phyloP scores from a whole-genome alignment of 2,113 vertebrate genomes.

The Lepus timidus region DNA sequence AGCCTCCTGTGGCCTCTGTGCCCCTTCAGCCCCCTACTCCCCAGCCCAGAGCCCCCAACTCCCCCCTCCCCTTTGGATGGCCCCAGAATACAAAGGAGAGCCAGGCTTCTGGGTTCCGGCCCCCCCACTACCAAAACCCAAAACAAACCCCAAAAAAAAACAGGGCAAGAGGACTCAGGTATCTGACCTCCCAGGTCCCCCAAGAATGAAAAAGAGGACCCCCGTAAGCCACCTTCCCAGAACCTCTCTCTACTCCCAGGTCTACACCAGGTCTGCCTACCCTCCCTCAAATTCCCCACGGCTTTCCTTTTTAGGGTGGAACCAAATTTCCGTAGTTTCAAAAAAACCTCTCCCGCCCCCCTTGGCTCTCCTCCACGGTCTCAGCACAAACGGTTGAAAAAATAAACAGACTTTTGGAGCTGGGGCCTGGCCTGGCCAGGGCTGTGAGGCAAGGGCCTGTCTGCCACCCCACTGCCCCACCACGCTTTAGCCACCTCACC shows the following conservation, averaged over 20 bases:
- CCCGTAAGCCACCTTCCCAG: neutral
- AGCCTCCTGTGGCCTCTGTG: constrained; percentile 8
- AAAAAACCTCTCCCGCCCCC: constrained; percentile 73
- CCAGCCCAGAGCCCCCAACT: neutral
- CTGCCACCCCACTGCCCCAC: constrained; percentile 36
- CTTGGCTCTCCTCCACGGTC: constrained; percentile 77
- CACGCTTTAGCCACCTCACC: constrained; percentile 34
- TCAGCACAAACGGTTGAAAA: constrained; percentile 79
- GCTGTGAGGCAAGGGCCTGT: constrained; percentile 46
- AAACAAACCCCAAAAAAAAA: no score
- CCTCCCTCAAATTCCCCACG: neutral
- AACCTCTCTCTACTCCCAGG: neutral
- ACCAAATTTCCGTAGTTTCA: constrained; percentile 83
- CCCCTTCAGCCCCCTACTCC: neutral
- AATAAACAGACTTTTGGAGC: constrained; percentile 81
- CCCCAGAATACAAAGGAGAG: neutral
- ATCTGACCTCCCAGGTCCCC: neutral
- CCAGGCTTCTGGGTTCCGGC: neutral
- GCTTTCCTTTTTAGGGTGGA: constrained; percentile 84
- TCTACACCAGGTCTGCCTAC: constrained; percentile 11
- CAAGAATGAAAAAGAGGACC: neutral
- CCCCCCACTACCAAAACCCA: neutral
- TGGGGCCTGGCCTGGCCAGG: constrained; percentile 58
- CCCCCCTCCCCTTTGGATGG: neutral
- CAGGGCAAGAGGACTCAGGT: neutral